Evolutionary conservation across 2,797 vertebrate species (phyloP).

Genomic region (Halcyon badia): DNA sequence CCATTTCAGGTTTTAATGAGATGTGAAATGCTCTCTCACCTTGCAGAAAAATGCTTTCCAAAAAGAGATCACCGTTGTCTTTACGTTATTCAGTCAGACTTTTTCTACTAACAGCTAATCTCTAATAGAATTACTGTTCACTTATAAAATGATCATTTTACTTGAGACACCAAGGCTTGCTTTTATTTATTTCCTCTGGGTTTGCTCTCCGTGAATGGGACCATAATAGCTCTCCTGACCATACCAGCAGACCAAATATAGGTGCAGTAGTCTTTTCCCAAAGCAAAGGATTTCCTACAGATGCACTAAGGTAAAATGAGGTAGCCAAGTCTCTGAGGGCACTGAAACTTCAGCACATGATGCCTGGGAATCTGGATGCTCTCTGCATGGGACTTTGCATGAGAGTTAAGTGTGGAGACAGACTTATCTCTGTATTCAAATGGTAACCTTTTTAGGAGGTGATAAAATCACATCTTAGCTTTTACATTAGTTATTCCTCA

Average conservation of each 20-base stretch:
- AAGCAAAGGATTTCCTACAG: not conserved
- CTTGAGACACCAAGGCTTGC: not conserved
- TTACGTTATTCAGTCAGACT: not conserved
- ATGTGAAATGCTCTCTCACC: not conserved
- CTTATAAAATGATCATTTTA: not conserved
- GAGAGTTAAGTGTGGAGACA: not conserved
- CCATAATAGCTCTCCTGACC: not conserved
- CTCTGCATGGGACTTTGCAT: not conserved
- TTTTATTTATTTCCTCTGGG: not conserved
- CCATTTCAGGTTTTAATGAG: not conserved
- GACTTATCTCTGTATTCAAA: not conserved
- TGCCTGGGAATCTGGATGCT: not conserved
- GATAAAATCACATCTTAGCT: not conserved
- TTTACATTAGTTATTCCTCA: not conserved
- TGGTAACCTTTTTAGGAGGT: not conserved
- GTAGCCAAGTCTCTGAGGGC: not conserved
- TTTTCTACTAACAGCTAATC: not conserved
- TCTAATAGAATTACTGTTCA: not conserved
- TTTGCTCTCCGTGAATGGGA: not conserved
- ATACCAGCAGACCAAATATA: not conserved
- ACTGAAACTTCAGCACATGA: not conserved
- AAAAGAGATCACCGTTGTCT: not conserved
- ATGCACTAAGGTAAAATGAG: not conserved
- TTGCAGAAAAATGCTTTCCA: not conserved
- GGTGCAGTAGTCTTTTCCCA: not conserved